These are phyloP conservation scores for Tachycineta bicolor DNA, from an alignment of 2,113 vertebrate species.

Conservation along the genomic window DNA sequence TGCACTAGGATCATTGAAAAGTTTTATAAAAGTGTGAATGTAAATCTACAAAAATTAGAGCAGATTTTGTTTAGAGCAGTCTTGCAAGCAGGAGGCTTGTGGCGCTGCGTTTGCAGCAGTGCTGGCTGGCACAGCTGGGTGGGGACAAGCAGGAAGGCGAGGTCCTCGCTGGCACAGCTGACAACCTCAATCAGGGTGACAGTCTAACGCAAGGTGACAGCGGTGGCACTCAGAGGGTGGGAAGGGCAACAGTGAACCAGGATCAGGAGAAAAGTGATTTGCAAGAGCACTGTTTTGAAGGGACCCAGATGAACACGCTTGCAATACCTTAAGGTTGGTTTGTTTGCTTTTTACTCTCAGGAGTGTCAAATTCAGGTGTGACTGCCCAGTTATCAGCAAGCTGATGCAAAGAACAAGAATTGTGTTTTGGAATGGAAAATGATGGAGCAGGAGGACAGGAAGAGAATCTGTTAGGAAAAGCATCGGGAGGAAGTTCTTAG, in stretches of 20 bases:
- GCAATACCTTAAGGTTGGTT: background rate
- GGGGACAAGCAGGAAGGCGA: background rate
- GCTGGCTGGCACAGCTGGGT: background rate
- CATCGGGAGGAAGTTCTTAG: background rate
- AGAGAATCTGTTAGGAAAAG: background rate
- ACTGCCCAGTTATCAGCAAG: background rate
- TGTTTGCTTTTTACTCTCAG: background rate
- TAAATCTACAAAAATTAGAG: background rate
- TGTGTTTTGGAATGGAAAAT: background rate
- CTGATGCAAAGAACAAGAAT: background rate
- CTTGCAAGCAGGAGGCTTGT: background rate
- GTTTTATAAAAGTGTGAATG: background rate
- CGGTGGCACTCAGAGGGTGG: background rate
- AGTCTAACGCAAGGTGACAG: background rate
- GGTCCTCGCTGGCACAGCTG: background rate
- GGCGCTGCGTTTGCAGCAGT: background rate
- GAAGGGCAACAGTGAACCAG: background rate
- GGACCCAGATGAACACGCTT: background rate
- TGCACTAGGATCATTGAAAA: background rate
- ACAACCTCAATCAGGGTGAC: conserved; percentile 4
- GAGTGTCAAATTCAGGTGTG: background rate
- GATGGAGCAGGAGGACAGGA: background rate
- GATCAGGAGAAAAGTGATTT: background rate
- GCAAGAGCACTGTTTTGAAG: background rate
- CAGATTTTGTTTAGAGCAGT: background rate